Evolutionary conservation across 2,888 invertebrate species (phyloP).

Genomic region (Aphidoletes aphidimyza): DNA sequence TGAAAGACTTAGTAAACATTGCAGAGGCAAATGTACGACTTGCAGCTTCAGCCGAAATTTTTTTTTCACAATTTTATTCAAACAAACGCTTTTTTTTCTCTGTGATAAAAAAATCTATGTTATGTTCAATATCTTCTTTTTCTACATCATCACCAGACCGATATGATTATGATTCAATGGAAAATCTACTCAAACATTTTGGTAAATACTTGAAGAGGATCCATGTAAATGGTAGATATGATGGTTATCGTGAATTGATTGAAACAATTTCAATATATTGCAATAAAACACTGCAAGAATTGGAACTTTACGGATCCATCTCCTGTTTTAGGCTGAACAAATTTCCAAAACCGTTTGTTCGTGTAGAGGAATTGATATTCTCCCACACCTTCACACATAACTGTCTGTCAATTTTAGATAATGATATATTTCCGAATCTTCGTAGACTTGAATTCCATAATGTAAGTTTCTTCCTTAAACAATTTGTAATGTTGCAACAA

Average conservation of each 20-base stretch:
- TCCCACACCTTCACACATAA: not conserved
- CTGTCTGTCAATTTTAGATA: not conserved
- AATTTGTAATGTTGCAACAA: not conserved
- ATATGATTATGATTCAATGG: not conserved
- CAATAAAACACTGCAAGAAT: not conserved
- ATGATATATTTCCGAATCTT: not conserved
- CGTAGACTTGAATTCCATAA: not conserved
- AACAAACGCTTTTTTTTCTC: not conserved
- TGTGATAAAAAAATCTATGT: no score
- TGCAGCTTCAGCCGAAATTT: not conserved
- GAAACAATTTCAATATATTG: not conserved
- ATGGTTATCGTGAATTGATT: not conserved
- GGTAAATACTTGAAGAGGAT: not conserved
- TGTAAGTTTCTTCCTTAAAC: not conserved
- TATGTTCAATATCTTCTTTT: no score
- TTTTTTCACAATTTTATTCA: not conserved
- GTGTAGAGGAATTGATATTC: not conserved
- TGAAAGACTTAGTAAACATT: not conserved
- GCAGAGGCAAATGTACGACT: slow-evolving; percentile 30
- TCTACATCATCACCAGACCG: no score
- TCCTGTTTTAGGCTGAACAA: not conserved
- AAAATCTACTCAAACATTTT: slow-evolving; percentile 1
- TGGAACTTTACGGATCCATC: not conserved
- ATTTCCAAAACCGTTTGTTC: not conserved
- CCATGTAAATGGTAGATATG: not conserved